phyloP scores from a whole-genome alignment of 2,113 vertebrate species.

The Helogale parvula region DNA sequence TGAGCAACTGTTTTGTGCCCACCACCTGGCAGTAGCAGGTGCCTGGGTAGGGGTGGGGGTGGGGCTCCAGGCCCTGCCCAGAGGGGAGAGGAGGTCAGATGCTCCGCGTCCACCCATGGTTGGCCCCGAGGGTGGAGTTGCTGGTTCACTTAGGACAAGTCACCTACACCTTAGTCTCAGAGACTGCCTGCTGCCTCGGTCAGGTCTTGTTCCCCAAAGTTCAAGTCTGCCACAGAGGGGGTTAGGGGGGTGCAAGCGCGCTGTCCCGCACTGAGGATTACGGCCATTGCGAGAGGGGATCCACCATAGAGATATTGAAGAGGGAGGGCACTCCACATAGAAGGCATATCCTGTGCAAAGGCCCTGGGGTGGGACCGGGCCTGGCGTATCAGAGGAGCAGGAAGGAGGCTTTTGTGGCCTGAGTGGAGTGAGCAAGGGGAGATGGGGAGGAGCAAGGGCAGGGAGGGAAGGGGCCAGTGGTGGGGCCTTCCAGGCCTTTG shows the following conservation, averaged over 20 bases:
- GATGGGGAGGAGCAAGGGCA: background rate
- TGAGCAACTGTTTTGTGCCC: background rate
- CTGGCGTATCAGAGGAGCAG: background rate
- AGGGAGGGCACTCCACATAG: background rate
- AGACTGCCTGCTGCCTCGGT: accelerated
- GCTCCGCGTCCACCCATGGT: background rate
- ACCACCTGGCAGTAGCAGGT: background rate
- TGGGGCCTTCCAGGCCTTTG: background rate
- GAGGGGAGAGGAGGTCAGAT: background rate
- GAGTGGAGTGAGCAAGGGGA: background rate
- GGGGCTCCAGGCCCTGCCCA: background rate
- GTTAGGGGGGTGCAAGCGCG: background rate
- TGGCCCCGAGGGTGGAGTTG: background rate
- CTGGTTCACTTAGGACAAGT: background rate
- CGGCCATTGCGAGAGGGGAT: background rate
- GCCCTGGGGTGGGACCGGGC: background rate
- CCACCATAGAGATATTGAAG: background rate
- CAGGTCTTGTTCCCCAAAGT: background rate
- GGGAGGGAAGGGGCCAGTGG: background rate
- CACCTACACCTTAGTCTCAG: background rate
- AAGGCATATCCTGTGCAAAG: background rate
- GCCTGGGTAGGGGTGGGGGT: background rate
- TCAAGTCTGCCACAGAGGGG: background rate
- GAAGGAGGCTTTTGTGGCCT: background rate
- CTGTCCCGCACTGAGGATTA: background rate